Percentiles rank a stretch among this genome's conserved stretches.
These are phyloP conservation scores for Macquaria ambigua DNA, from an alignment of 2,113 vertebrate genomes.

Conservation along the genomic window DNA sequence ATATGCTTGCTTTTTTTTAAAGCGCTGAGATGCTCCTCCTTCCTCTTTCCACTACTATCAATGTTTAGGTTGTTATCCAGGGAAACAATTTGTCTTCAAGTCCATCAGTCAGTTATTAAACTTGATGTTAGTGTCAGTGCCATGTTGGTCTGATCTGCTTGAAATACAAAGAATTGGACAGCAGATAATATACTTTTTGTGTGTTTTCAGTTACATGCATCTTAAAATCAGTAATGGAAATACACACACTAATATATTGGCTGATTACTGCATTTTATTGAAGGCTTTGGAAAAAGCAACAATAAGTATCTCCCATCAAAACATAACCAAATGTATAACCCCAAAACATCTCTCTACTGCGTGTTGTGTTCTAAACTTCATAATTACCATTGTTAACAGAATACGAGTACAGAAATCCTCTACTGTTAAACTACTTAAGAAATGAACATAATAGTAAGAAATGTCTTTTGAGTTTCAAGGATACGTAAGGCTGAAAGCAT, in stretches of 20 bases:
- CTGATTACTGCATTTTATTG: constrained; percentile 79
- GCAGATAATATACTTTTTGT: not conserved
- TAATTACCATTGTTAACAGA: constrained; percentile 28
- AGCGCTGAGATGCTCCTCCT: not conserved
- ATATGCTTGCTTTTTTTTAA: not conserved
- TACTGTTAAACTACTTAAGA: constrained; percentile 54
- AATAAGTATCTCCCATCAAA: constrained; percentile 58
- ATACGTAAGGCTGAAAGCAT: constrained; percentile 75
- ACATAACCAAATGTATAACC: constrained; percentile 41
- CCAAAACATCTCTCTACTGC: constrained; percentile 43
- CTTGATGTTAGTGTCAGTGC: not conserved
- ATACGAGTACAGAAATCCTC: constrained; percentile 47
- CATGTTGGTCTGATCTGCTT: not conserved
- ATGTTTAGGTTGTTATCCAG: not conserved
- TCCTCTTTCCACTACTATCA: not conserved
- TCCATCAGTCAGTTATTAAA: not conserved
- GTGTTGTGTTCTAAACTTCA: constrained; percentile 32
- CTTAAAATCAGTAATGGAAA: constrained; percentile 10
- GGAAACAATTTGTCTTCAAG: not conserved
- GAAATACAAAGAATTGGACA: constrained; percentile 8
- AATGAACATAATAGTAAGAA: constrained; percentile 56
- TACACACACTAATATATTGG: constrained; percentile 31
- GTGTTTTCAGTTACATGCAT: constrained; percentile 2
- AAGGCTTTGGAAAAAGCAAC: constrained; percentile 73
- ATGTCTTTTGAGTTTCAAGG: constrained; percentile 37